Evolutionary conservation across 2,888 invertebrate genomes (phyloP), one percentile per base, ranked within the genome.

Genomic region (Tryphoninae sp.): DNA sequence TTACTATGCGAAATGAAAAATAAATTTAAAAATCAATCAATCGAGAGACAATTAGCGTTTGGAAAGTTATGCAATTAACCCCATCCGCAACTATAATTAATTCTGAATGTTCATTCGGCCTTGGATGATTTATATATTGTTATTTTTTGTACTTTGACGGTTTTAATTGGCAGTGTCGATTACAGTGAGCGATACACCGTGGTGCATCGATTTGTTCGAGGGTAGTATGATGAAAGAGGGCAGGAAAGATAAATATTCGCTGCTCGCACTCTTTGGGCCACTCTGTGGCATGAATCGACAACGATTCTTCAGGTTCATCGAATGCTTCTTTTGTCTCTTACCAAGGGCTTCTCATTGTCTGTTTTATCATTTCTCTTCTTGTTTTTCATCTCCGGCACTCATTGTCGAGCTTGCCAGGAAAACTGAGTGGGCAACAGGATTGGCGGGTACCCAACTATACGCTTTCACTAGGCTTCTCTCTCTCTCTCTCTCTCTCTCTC

Each of bases 201-300:
- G 58, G 22, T 11, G 23, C 23, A 22, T 23, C n/a, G 23, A 19
- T 16, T 19, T 55, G 8, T 19, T 8, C 51, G 33, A 68, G 33
- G 53, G 55, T 13, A 23, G n/a, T 16, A 7, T 7, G 55, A 55
- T 19, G 22, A 40, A 72, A 53, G 22, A 53, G 42, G 11, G 26
- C 26, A 26, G 42, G 4, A 69, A 23, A n/a, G 26, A 69, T 64
- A 53, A 33, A 26, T 33, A 49, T 53, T 40, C 53, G 26, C n/a
- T 22, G 53, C 23, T 53, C 55, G 55, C 45, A 45, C 67, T 49
- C 59, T 53, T 19, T n/a, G 69, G 62, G 13, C 58, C 26, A 22
- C 59, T 45, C 53, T 49, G 65, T 19, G 65, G 62, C 73, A 73
- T 81, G 78, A 82, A 84, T 84, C 83, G 83, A 82, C 82, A 74